Evolutionary conservation across 2,113 vertebrate genomes (phyloP).

Genomic region (Anoura caudifer): DNA sequence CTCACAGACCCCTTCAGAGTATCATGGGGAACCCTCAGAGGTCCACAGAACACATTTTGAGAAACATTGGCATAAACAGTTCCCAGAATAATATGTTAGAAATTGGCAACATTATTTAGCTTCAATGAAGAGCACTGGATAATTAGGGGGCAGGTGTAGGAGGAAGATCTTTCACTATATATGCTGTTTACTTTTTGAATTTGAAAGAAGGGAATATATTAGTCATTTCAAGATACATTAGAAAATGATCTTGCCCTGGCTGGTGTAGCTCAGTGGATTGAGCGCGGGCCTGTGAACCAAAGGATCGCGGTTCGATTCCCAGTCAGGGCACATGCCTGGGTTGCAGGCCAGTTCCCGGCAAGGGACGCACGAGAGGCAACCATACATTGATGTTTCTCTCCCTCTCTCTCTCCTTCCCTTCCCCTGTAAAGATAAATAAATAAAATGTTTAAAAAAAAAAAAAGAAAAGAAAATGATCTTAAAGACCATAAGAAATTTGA

Average conservation of each 20-base stretch:
- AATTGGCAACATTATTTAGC: neutral
- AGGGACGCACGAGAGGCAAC: too few relatives aligned
- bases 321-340: too few relatives aligned
- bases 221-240: slow-evolving; percentile 45
- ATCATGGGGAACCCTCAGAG: neutral
- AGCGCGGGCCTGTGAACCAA: too few relatives aligned
- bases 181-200: slow-evolving; percentile 11
- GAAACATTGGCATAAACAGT: neutral
- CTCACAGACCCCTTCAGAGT: neutral
- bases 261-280: too few relatives aligned
- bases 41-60: neutral
- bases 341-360: too few relatives aligned
- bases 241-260: slow-evolving; percentile 15
- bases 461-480: slow-evolving; percentile 23
- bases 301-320: too few relatives aligned
- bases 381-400: too few relatives aligned
- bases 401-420: too few relatives aligned
- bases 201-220: neutral
- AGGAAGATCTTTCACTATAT: neutral
- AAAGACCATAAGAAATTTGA: neutral
- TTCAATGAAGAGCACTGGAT: neutral
- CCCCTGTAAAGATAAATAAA: too few relatives aligned
- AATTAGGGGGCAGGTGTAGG: neutral
- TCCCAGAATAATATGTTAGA: neutral
- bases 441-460: too few relatives aligned